Base-by-base conservation (phyloP, 1,140 invertebrate species). In the Metaphire vulgaris region DNA sequence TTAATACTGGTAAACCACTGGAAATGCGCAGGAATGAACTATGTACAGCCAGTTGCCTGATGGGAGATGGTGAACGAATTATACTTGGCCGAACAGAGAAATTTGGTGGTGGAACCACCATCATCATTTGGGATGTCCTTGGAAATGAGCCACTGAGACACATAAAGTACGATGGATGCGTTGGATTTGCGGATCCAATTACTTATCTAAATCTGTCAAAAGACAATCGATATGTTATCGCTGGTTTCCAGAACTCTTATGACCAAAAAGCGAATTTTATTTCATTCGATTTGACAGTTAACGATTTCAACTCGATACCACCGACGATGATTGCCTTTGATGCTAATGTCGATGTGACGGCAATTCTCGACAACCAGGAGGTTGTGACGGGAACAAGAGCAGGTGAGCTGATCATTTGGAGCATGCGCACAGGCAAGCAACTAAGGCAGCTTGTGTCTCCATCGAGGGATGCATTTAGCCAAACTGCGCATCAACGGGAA, bases 331-430 rank as follows among this genome's bases (percentile, higher is more conserved):
- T 85, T 21, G 81, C 80, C 72, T 76, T 86, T 26, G 82, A 86
- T 74, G 85, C 85, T 16, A 80, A 82, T 33, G 81, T 83, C 31
- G 83, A 85, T 66, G 82, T 80, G 69, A 86, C 85, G 0, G 84
- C 82, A 26, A 80, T 86, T 6, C 79, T 86, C n/a, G 83, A 82
- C 30, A 80, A 80, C 70, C 82, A 85, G 64, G 86, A 87, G 70
- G 86, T 84, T 0, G 81, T 86, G n/a, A 87, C 86, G 33, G 86
- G 86, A 30, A 79, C 79, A 1, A 64, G 77, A 41, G 21, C 68
- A 76, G 86, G 86, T 56, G 84, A 86, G 41, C 79, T 87, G 0
- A 80, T 83, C 16, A 81, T 87, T 33, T 87, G 86, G 86, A 86
- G 81, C 72, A 70, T 86, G 34, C 77, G 81, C 21, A 85, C 83